Evolutionary conservation across 1,140 invertebrate genomes (phyloP).

Genomic region (Bombus turneri): DNA sequence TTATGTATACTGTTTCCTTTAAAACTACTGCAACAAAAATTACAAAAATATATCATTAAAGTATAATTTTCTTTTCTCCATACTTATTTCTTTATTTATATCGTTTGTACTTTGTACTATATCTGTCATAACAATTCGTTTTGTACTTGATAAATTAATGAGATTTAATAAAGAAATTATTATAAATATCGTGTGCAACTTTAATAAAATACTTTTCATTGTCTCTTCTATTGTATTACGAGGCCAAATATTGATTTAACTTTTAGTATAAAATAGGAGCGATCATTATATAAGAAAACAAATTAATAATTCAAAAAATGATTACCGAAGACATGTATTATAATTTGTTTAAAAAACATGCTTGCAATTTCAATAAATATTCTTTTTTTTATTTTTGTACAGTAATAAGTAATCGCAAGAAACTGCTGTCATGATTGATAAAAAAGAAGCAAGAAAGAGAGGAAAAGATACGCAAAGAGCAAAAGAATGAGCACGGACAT

Average conservation of each 20-base stretch:
- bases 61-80: not conserved
- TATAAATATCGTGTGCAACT: too few species aligned
- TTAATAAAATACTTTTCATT: too few species aligned
- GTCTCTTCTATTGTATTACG: too few species aligned
- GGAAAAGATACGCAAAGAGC: not conserved
- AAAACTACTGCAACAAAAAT: not conserved
- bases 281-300: not conserved
- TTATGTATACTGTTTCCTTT: not conserved
- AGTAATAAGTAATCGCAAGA: not conserved
- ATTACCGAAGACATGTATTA: too few species aligned
- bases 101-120: too few species aligned
- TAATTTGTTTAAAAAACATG: not conserved
- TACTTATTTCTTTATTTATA: not conserved
- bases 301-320: not conserved
- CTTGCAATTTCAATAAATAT: not conserved
- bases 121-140: too few species aligned
- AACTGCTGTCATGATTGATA: not conserved
- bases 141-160: too few species aligned
- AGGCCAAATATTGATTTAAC: not conserved
- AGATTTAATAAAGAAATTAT: not conserved
- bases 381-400: not conserved
- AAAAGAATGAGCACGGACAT: slow-evolving; percentile 11
- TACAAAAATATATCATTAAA: too few species aligned
- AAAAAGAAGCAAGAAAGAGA: not conserved
- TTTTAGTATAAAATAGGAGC: not conserved